Evolutionary conservation across 1,140 invertebrate species (phyloP).

Genomic region (Trichogramma pretiosum): DNA sequence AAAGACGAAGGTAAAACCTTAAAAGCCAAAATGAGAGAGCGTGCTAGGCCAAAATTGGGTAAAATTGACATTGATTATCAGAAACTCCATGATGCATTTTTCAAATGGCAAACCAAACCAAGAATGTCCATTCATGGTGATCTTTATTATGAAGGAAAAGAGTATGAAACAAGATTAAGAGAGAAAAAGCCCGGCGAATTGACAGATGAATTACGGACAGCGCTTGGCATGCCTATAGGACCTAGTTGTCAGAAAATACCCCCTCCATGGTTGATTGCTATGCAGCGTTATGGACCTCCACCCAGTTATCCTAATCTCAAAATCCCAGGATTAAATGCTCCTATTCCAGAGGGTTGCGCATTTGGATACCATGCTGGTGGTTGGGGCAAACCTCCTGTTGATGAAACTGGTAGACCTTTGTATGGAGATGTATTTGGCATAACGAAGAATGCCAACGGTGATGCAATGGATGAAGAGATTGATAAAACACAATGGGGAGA

Average conservation of each 20-base stretch:
- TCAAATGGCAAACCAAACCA: conserved; percentile 98
- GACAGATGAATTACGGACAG: conserved; percentile 89
- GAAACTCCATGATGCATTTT: conserved; percentile 98
- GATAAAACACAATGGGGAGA: conserved; percentile 95
- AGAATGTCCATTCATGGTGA: conserved; percentile 98
- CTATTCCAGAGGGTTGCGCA: conserved; percentile 91
- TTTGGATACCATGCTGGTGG: conserved; percentile 99
- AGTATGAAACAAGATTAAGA: conserved; percentile 94
- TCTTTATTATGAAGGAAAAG: conserved; percentile 99
- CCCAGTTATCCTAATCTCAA: conserved; percentile 98
- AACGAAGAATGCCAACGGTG: conserved; percentile 46
- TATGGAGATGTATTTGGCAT: conserved; percentile 98
- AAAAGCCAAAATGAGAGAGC: conserved; percentile 97
- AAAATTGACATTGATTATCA: conserved; percentile 99
- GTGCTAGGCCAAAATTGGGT: conserved; percentile 92
- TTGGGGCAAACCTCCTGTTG: conserved; percentile 99
- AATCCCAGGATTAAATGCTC: conserved; percentile 88
- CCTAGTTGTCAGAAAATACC: conserved; percentile 81
- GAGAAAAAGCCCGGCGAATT: conserved; percentile 99
- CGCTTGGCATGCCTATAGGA: conserved; percentile 97
- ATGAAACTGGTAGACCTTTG: conserved; percentile 92
- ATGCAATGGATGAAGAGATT: conserved; percentile 73
- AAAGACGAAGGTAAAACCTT: conserved; percentile 95
- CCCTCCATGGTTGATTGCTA: conserved; percentile 98
- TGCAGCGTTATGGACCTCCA: conserved; percentile 98